Evolutionary conservation across 2,113 vertebrate species (phyloP), one percentile per base, ranked within the genome.

Genomic region (Prunella himalayana): DNA sequence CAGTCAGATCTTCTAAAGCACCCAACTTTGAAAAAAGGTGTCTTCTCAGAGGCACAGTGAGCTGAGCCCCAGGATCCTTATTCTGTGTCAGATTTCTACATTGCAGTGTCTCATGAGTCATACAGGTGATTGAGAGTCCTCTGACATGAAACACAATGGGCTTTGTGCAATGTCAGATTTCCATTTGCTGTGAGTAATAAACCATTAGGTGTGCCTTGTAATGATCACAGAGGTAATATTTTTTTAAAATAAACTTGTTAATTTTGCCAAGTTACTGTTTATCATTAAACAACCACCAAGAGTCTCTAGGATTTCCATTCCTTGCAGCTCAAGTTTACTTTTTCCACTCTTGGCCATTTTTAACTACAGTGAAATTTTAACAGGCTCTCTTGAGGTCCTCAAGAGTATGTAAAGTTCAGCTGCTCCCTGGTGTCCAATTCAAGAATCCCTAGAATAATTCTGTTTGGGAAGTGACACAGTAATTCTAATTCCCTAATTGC

Each of bases 341-440:
- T 90, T 90, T 35, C 50, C 44, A 24, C 28, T 78, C 37, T 77
- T 73, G 59, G 64, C 31, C 72, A 70, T 86, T 96, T 96, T 64
- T 80, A 93, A 84, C 44, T 69, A 64, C 35, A 64, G 63, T 86
- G 56, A 90, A 90, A 90, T 93, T 96, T 95, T 97, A 94, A 87
- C 86, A 95, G 86, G 20, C 25, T 95, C 94, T 96, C 95, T 82
- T 59, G 96, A 88, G 94, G 91, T 82, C 69, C 70, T 80, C 61
- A 92, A 79, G 18, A 69, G 14, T 57, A 65, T 54, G 47, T 79
- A 90, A 95, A 93, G 60, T 97, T 97, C 63, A 94, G 18, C 91
- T 92, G 11, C 41, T 73, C 70, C 59, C 71, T 57, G 3, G 31
- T 73, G 72, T 68, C 49, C 81, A 88, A 92, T 92, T 94, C 69